These are phyloP conservation scores for Polyergus mexicanus DNA, from an alignment of 1,140 invertebrate genomes.

Conservation along the genomic window DNA sequence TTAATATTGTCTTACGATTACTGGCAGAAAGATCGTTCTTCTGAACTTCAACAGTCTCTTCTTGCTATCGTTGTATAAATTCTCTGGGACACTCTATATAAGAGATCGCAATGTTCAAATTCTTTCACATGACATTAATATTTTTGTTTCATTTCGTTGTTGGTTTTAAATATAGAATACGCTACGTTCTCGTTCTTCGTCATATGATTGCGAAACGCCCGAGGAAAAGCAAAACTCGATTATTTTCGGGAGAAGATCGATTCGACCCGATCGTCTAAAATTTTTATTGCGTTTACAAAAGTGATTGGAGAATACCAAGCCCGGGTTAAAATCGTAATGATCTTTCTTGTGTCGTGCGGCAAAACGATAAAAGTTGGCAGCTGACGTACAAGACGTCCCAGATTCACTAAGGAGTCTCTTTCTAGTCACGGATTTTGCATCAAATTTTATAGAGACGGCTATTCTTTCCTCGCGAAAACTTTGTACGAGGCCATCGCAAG, in stretches of 20 bases:
- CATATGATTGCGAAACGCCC: constrained; percentile 47
- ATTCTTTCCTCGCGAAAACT: constrained; percentile 22
- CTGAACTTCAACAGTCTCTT: neutral
- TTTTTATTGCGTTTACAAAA: constrained; percentile 50
- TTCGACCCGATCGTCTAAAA: constrained; percentile 49
- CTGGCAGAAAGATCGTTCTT: neutral
- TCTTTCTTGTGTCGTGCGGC: constrained; percentile 8
- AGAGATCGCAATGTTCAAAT: constrained; percentile 4
- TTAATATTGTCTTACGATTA: neutral
- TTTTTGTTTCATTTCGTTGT: constrained; percentile 61
- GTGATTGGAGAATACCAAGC: constrained; percentile 38
- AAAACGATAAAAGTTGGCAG: constrained; percentile 33
- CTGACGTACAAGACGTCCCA: constrained; percentile 7
- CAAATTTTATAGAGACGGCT: neutral
- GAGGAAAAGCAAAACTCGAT: constrained; percentile 47
- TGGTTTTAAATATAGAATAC: constrained; percentile 41
- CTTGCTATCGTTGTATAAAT: neutral
- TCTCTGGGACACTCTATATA: neutral
- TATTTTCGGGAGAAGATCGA: constrained; percentile 46
- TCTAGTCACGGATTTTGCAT: constrained; percentile 26
- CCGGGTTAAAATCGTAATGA: constrained; percentile 16
- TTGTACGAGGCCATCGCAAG: constrained; percentile 1
- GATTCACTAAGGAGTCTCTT: constrained; percentile 12
- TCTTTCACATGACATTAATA: constrained; percentile 28
- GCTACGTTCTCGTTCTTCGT: neutral